Evolutionary conservation across 2,888 invertebrate genomes (phyloP).

Genomic region (Drosophila prolongata): DNA sequence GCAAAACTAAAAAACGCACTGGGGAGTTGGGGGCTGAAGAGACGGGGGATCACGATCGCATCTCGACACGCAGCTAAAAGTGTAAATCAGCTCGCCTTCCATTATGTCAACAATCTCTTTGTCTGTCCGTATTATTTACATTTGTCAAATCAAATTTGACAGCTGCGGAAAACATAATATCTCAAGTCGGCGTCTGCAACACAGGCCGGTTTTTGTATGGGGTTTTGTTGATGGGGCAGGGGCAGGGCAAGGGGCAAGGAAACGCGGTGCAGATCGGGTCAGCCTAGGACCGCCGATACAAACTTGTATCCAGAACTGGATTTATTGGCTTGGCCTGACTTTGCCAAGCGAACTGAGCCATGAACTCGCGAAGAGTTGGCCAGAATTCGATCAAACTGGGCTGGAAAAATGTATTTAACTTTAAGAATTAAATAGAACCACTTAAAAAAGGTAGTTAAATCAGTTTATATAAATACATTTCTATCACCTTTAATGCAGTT

Average conservation of each 20-base stretch:
- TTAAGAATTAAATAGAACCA: neutral
- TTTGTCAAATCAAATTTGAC: slow-evolving; percentile 78
- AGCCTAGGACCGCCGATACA: slow-evolving; percentile 17
- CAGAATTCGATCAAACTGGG: neutral
- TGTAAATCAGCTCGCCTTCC: slow-evolving; percentile 43
- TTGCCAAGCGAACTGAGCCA: neutral
- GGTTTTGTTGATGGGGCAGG: neutral
- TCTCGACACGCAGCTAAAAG: slow-evolving; percentile 39
- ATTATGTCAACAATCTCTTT: slow-evolving; percentile 55
- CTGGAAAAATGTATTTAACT: neutral
- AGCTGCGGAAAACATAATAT: slow-evolving; percentile 77
- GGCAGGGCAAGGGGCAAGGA: neutral
- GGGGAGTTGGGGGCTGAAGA: neutral
- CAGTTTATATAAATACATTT: too few relatives aligned
- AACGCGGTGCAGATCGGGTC: neutral
- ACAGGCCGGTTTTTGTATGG: slow-evolving; percentile 25
- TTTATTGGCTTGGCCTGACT: slow-evolving; percentile 6
- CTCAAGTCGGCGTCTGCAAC: slow-evolving; percentile 16
- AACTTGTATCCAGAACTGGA: slow-evolving; percentile 36
- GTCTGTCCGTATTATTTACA: slow-evolving; percentile 67
- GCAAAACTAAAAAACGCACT: neutral
- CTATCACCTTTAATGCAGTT: too few relatives aligned
- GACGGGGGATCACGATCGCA: slow-evolving; percentile 16
- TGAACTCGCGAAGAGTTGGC: neutral
- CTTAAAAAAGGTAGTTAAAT: too few relatives aligned